These are phyloP conservation scores for Megaceryle torquata DNA, from an alignment of 2,113 vertebrate genomes.

Conservation along the genomic window DNA sequence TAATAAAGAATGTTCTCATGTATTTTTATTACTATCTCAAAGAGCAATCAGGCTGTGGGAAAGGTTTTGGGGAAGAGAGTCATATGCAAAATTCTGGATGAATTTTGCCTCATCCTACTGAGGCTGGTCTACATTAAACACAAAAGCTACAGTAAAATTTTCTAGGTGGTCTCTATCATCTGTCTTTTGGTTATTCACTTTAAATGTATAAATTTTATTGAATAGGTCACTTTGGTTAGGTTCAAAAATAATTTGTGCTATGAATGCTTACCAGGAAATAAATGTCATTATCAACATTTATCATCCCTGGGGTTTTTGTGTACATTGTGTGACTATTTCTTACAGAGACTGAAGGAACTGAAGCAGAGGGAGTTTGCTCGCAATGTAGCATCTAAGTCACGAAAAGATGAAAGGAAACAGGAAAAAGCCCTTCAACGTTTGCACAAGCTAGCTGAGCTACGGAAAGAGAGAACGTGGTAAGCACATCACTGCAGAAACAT, in stretches of 20 bases:
- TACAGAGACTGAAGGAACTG: constrained; percentile 91
- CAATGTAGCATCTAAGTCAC: constrained; percentile 86
- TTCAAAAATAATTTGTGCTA: neutral
- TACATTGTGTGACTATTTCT: constrained; percentile 31
- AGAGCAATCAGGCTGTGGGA: neutral
- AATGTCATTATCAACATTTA: neutral
- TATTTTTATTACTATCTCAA: neutral
- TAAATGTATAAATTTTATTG: neutral
- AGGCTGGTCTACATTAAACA: neutral
- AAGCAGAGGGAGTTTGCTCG: constrained; percentile 93
- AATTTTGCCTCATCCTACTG: neutral
- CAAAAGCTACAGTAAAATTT: neutral
- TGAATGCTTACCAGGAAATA: neutral
- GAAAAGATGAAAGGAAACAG: constrained; percentile 86
- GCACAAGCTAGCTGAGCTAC: constrained; percentile 82
- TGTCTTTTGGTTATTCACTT: neutral
- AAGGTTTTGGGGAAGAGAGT: neutral
- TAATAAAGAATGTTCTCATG: neutral
- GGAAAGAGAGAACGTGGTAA: constrained; percentile 80
- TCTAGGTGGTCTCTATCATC: neutral
- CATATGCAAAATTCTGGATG: neutral
- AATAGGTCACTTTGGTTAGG: neutral
- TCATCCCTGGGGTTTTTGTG: neutral
- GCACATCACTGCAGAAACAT: constrained; percentile 38
- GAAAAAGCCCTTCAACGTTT: constrained; percentile 83